Percentiles rank a stretch among this genome's conserved stretches.
phyloP scores from a whole-genome alignment of 2,113 vertebrate genomes.

The Ascaphus truei region DNA sequence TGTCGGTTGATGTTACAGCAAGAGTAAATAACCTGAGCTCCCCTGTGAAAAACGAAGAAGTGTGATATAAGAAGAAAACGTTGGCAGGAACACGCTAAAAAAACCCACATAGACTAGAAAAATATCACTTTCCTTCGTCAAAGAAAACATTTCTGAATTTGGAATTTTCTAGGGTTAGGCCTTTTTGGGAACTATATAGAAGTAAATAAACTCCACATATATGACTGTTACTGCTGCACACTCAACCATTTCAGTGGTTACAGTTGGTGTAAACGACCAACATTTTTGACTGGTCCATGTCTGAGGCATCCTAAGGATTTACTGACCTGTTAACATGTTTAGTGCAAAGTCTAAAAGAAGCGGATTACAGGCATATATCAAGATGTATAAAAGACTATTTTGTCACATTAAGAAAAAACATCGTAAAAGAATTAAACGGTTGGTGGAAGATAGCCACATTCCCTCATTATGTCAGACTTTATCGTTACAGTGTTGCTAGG shows the following conservation, averaged over 20 bases:
- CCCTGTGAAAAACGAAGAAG: background rate
- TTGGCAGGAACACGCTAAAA: background rate
- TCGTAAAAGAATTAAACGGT: background rate
- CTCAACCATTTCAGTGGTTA: no score
- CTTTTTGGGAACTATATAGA: background rate
- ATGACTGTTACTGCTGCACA: no score
- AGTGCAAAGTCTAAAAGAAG: conserved; percentile 12
- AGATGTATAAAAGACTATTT: background rate
- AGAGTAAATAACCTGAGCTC: conserved; percentile 24
- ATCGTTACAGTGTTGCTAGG: no score
- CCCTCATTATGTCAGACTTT: background rate
- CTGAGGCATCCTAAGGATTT: background rate
- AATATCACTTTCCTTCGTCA: background rate
- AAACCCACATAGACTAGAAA: background rate
- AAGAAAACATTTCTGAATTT: background rate
- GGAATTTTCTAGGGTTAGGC: background rate
- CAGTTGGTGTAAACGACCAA: background rate
- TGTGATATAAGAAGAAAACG: background rate
- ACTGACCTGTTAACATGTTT: background rate
- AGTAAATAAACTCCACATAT: no score
- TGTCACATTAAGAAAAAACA: background rate
- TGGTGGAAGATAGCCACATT: background rate
- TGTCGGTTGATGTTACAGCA: conserved; percentile 18
- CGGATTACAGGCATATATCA: background rate
- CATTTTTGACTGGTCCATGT: background rate